phyloP scores from a whole-genome alignment of 2,113 vertebrate species.

The Emberiza fucata region DNA sequence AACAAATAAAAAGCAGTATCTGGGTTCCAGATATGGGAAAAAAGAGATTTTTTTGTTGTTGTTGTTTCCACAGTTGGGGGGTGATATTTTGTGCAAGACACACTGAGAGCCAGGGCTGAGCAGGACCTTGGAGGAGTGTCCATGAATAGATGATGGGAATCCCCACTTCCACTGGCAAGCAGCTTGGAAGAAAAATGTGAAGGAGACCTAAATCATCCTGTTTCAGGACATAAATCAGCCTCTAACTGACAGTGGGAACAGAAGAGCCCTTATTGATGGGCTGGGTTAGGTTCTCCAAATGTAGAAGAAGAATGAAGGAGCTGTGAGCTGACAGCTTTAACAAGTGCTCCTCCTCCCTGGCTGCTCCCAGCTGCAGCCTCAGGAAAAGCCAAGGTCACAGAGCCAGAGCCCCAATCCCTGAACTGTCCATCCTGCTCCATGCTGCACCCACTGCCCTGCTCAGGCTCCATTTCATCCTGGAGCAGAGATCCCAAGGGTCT shows the following conservation, averaged over 20 bases:
- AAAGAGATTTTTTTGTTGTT: accelerated
- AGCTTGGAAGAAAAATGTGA: background rate
- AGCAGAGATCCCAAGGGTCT: background rate
- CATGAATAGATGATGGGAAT: background rate
- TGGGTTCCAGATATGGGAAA: background rate
- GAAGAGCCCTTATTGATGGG: background rate
- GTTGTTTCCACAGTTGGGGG: background rate
- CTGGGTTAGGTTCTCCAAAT: background rate
- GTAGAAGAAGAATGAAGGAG: background rate
- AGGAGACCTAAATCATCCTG: background rate
- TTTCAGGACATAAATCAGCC: background rate
- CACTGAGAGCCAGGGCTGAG: background rate
- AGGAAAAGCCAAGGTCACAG: background rate
- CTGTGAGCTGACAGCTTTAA: background rate
- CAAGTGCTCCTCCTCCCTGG: background rate
- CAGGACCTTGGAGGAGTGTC: background rate
- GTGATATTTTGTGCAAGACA: background rate
- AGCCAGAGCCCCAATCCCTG: background rate
- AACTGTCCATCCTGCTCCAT: background rate
- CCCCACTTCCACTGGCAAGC: background rate
- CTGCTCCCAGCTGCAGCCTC: background rate
- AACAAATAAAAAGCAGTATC: background rate
- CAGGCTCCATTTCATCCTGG: background rate
- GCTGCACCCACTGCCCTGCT: background rate
- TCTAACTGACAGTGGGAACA: background rate